Percentiles rank a stretch among this genome's conserved stretches.
These are phyloP conservation scores for Cynopterus sphinx DNA, from an alignment of 2,797 vertebrate species.

Conservation along the genomic window DNA sequence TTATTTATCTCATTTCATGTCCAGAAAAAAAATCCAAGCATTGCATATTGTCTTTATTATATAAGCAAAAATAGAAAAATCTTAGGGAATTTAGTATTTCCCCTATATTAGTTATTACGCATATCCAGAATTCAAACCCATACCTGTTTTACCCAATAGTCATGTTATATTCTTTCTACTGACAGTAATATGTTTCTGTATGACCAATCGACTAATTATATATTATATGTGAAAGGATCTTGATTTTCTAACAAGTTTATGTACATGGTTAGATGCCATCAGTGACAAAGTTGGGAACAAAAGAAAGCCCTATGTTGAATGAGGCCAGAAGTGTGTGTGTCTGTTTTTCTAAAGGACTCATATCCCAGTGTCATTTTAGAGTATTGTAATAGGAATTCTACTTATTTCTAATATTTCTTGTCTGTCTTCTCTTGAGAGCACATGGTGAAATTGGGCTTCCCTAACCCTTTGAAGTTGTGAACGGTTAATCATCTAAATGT, in stretches of 20 bases:
- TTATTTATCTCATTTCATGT: not conserved
- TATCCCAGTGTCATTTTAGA: not conserved
- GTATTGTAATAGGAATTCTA: not conserved
- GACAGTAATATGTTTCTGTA: not conserved
- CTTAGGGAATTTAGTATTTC: not conserved
- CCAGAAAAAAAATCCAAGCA: not conserved
- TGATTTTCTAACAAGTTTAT: not conserved
- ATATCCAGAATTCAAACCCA: not conserved
- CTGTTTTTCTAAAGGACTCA: not conserved
- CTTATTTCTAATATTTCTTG: not conserved
- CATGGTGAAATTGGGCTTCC: not conserved
- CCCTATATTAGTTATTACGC: not conserved
- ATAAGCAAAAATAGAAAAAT: not conserved
- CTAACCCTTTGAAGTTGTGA: not conserved
- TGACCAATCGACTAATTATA: not conserved
- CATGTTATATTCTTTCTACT: not conserved
- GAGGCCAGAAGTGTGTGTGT: not conserved
- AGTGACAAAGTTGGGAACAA: not conserved
- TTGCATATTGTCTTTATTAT: not conserved
- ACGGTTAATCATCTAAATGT: not conserved
- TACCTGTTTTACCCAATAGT: not conserved
- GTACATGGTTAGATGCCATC: not conserved
- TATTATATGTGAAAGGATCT: not conserved
- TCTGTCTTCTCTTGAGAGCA: not conserved
- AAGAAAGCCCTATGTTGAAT: not conserved